Base-by-base conservation (phyloP, 2,113 vertebrate genomes). In the Oreochromis aureus region DNA sequence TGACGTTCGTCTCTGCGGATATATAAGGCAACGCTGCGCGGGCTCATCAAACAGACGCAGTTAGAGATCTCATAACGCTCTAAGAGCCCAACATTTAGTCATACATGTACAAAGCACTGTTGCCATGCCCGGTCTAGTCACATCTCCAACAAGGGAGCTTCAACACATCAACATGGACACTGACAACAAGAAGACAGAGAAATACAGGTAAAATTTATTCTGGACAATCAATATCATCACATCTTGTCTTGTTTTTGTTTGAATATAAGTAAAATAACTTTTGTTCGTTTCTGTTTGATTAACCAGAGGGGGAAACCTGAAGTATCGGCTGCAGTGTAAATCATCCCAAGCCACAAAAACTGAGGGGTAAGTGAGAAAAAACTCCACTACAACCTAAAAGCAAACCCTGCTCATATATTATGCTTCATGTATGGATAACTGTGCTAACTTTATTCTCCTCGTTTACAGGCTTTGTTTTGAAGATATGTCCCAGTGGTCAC, bases 111-210 rank as follows among this genome's bases (percentile, higher is more conserved):
- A 63, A n/a, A 71, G 34, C 9, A 19, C 5, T 61, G 12, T 94
- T 97, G 96, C 94, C 92, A 96, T 97, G 97, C 94, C 94, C 95
- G 92, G 93, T 95, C 83, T 95, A 22, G 87, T 88, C 53, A 76
- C 96, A 63, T 90, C 90, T 36, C 93, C 96, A 55, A 41, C 96
- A 73, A 95, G 91, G 89, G 95, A 95, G 91, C 93, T 94, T 0
- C 87, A 95, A 7, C 91, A 87, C 16, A 90, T 92, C 80, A 93
- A 91, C 80, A 96, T 94, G 97, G 97, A 53, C 85, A 91, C 85
- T 94, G 95, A 94, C 71, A 81, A 53, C 91, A 95, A 66, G 83
- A 97, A 95, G 88, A 96, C 93, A 24, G 81, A 22, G 39, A 86
- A 91, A 86, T 71, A 61, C 10, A 91, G 93, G 96, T 96, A 92